Base-by-base conservation (phyloP, 2,888 invertebrate species). In the Lithosia quadra region DNA sequence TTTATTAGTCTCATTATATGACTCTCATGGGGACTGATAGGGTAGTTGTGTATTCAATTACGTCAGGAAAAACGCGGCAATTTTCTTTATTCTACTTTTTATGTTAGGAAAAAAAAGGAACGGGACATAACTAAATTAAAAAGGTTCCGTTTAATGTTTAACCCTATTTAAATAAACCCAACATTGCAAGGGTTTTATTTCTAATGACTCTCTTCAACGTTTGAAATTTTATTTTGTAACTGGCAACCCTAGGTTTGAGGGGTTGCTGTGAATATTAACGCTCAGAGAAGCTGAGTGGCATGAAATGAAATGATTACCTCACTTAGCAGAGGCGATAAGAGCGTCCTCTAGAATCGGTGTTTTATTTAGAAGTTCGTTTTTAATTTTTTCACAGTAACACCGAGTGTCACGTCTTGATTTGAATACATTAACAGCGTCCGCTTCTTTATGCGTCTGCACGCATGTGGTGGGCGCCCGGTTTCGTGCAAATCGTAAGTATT, bases 241-340 rank as follows among this genome's bases (percentile, higher is more conserved):
- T 56, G 56, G 56, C 73, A 80, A 33, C 80, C 77, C 80, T 79
- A 57, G 67, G 53, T 72, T 75, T 75, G 68, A 68, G 69, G 82
- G 80, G 75, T 68, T 76, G 80, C 80, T 80, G 86, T 76, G 83
- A 81, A 83, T 81, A 83, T 84, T 86, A 84, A 83, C 83, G 76
- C 85, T 80, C 73, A 77, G 73, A 78, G 81, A 80, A 67, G 71
- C 68, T 72, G 78, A 78, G 80, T 80, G 82, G 76, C 83, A 80
- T 82, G 80, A 83, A 86, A 82, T 83, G 83, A 83, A 86, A 87
- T 86, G 82, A 87, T 87, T 87, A 82, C 86, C 81, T 77, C 83
- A 84, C 85, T 86, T 83, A 81, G 76, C 68, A 64, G 64, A 70
- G 77, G 80, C 82, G 86, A 84, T 87, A 87, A 86, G 84, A 77